Conservation (phyloP, 2,797 vertebrate genomes). For the Sebastes wilsoni region DNA sequence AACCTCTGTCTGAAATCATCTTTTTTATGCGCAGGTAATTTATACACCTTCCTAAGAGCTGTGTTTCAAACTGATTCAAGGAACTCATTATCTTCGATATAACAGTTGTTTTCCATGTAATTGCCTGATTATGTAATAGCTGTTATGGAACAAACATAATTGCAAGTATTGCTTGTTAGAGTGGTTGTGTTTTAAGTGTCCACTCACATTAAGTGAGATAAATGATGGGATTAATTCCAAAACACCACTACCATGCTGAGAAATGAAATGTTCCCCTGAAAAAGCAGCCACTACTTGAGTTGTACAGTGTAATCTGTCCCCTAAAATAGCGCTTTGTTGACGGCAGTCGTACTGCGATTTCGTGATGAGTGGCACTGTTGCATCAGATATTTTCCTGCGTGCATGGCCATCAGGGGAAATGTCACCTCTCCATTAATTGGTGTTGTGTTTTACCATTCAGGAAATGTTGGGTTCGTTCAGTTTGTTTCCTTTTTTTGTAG, state of each 20-base stretch:
- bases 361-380: slow-evolving; percentile 20
- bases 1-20: not conserved
- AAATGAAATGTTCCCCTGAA: not conserved
- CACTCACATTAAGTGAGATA: not conserved
- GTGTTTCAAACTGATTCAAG: not conserved
- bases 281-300: not conserved
- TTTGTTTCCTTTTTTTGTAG: not conserved
- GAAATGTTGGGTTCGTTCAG: not conserved
- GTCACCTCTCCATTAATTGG: not conserved
- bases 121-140: not conserved
- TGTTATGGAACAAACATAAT: not conserved
- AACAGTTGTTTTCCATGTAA: not conserved
- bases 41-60: not conserved
- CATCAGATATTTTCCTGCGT: slow-evolving; percentile 15
- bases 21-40: not conserved
- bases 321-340: not conserved
- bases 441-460: not conserved
- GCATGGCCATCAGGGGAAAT: not conserved
- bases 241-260: not conserved
- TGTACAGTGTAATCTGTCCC: not conserved
- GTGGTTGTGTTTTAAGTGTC: not conserved
- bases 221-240: not conserved
- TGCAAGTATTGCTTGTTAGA: not conserved
- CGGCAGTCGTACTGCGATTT: slow-evolving; percentile 5
- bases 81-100: not conserved